phyloP scores from a whole-genome alignment of 2,113 vertebrate genomes.

The Poeciliopsis retropinna region DNA sequence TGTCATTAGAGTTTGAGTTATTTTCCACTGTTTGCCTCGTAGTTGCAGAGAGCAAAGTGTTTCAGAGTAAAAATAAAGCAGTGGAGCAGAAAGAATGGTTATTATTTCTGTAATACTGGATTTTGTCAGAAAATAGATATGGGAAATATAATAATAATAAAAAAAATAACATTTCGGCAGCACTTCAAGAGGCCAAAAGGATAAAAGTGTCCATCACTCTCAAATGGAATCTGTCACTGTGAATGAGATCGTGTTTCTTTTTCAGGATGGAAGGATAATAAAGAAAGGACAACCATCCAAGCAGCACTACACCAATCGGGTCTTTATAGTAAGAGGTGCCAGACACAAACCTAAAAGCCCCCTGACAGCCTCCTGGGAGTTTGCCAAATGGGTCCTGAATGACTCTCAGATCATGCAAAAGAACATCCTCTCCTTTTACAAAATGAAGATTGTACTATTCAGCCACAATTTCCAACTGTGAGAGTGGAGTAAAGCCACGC shows the following conservation, averaged over 20 bases:
- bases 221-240: background rate
- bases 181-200: background rate
- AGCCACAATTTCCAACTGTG: background rate
- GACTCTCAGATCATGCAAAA: conserved; percentile 2
- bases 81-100: background rate
- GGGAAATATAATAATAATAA: background rate
- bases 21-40: background rate
- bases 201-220: background rate
- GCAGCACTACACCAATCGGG: conserved; percentile 8
- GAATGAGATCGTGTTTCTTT: background rate
- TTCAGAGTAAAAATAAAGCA: background rate
- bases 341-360: conserved; percentile 9
- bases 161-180: background rate
- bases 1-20: background rate
- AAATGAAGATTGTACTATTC: conserved; percentile 1
- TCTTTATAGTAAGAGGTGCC: background rate
- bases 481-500: background rate
- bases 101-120: background rate
- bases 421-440: conserved; percentile 9
- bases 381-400: conserved; percentile 7
- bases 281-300: background rate
- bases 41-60: background rate
- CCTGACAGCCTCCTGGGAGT: background rate
- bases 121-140: background rate
- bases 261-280: background rate